Base-by-base conservation (phyloP, 2,888 invertebrate genomes). In the Tetanocera ferruginea region DNA sequence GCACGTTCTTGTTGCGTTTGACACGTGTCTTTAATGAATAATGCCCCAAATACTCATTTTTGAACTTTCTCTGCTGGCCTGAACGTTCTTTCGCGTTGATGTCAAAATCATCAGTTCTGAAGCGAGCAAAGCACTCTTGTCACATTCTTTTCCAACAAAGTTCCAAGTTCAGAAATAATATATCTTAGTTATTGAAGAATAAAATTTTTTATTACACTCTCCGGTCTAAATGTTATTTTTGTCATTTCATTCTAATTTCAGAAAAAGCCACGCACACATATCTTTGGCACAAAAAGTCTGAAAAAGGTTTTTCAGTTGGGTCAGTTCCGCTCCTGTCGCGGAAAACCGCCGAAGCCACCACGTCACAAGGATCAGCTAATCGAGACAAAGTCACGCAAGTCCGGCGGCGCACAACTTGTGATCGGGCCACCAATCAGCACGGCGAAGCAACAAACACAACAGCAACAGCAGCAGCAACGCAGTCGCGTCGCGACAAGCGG, bases 301-400 rank as follows among this genome's bases (percentile, higher is more conserved):
- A 92, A 92, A 78, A 92, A 92, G 90, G 93, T 94, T 57, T 94
- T 95, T 84, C 91, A 93, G 82, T 85, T 90, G 76, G 89, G 90
- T 11, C 88, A 89, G 82, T 90, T 90, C 82, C 88, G 89, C 31
- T 86, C 89, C 8, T 89, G 90, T 78, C 88, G 90, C 86, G 79
- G 87, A 80, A 88, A 88, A 73, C 84, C 83, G 34, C 83, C 85
- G 73, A 85, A 85, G 51, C 83, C 83, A 72, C 81, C 84, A 2
- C 84, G 84, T 34, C 79, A 84, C 79, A 88, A 88, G 82, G 86
- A 87, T 85, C 90, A 80, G 0, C 81, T 77, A 74, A 34, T 76
- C n/a, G 78, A 77, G 19, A 80, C 78, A 69, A 67, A 34, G 62
- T 84, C 83, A 57, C 83, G 81, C 6, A 79, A 82, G 4, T 64